Percentiles rank a stretch among this genome's conserved stretches.
Conservation (phyloP, 1,140 invertebrate genomes). For the Saccostrea glomerata region DNA sequence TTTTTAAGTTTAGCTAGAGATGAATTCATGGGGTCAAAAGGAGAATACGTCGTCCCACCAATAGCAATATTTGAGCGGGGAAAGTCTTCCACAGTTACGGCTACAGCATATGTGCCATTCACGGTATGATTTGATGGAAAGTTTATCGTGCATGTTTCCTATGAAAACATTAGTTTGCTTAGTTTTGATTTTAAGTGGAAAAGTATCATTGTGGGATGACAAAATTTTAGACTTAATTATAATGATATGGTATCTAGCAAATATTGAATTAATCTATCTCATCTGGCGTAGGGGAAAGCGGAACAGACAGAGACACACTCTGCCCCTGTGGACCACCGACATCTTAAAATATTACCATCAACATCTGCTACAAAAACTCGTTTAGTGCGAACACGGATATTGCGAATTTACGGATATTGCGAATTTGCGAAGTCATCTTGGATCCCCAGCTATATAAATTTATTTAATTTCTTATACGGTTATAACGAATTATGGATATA, state of each 20-base stretch:
- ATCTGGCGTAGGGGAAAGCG: constrained; percentile 49
- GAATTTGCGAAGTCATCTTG: no score
- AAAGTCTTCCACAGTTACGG: constrained; percentile 62
- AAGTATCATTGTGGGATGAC: no score
- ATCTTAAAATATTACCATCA: constrained; percentile 48
- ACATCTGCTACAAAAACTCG: constrained; percentile 58
- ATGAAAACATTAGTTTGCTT: not conserved
- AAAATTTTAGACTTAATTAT: no score
- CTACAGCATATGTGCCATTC: constrained; percentile 40
- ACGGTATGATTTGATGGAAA: constrained; percentile 38
- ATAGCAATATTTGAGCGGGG: constrained; percentile 53
- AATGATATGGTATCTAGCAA: not conserved
- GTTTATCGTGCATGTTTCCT: constrained; percentile 54
- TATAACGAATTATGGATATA: no score
- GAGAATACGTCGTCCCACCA: constrained; percentile 48
- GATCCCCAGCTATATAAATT: no score
- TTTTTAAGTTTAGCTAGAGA: constrained; percentile 55
- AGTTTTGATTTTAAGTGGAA: not conserved
- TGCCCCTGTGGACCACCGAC: constrained; percentile 14
- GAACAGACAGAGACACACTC: constrained; percentile 58
- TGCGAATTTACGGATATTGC: no score
- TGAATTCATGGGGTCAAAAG: constrained; percentile 55
- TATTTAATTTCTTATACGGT: no score
- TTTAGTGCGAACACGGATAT: no score
- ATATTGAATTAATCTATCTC: constrained; percentile 54